A percentile compares a stretch with the other conserved stretches of the same genome.
Evolutionary conservation across 2,113 vertebrate genomes (phyloP).

Genomic region (Talpa occidentalis): DNA sequence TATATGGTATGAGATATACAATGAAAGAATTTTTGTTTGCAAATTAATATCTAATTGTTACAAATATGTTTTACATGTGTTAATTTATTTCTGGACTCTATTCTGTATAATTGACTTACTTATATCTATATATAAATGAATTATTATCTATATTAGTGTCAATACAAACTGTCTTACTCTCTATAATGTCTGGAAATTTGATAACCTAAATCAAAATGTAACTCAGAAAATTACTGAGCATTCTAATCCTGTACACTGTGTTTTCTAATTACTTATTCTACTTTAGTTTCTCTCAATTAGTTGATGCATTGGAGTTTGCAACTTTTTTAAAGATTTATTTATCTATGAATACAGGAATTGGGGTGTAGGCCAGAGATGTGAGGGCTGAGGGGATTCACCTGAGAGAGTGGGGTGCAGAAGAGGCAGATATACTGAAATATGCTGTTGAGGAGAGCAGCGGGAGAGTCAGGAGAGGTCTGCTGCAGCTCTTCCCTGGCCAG

Average conservation of each 20-base stretch:
- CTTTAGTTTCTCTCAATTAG: not conserved
- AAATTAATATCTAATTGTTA: not conserved
- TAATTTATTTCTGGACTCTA: not conserved
- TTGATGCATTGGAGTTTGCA: not conserved
- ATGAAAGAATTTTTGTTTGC: not conserved
- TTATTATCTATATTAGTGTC: not conserved
- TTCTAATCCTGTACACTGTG: not conserved
- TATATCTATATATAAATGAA: not conserved
- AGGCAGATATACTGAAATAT: too few species aligned
- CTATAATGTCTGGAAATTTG: not conserved
- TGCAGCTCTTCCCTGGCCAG: too few species aligned
- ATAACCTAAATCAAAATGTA: too few species aligned
- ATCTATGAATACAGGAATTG: too few species aligned
- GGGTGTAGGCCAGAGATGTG: too few species aligned
- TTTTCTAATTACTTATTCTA: not conserved
- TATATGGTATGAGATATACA: not conserved
- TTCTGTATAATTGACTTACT: not conserved
- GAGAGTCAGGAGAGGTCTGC: too few species aligned
- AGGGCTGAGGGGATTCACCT: too few species aligned
- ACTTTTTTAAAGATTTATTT: too few species aligned
- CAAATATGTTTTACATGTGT: not conserved
- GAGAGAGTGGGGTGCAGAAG: too few species aligned
- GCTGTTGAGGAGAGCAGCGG: too few species aligned
- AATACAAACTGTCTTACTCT: not conserved
- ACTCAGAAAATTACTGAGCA: not conserved